phyloP scores from a whole-genome alignment of 2,888 invertebrate genomes.

The Dasysyrphus tricinctus region DNA sequence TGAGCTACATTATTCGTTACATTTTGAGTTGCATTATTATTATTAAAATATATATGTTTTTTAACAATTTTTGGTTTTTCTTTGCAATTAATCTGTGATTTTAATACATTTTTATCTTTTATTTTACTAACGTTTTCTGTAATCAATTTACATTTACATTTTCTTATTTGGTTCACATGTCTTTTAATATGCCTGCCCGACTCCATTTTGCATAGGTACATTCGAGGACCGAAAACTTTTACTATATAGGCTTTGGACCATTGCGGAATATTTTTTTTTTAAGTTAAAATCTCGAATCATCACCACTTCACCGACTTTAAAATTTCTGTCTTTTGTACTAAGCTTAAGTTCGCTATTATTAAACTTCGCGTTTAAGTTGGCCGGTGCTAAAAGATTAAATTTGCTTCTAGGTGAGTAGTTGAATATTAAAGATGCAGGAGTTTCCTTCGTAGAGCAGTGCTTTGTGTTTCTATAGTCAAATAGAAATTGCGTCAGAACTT shows the following conservation, averaged over 20 bases:
- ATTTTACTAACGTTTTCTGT: not conserved
- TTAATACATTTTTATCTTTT: not conserved
- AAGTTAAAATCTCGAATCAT: slow-evolving; percentile 30
- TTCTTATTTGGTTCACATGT: slow-evolving; percentile 29
- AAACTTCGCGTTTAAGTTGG: not conserved
- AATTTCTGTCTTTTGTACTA: not conserved
- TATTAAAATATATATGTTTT: not conserved
- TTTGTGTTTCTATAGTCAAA: slow-evolving; percentile 20
- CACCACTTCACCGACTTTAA: slow-evolving; percentile 25
- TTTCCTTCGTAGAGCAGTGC: slow-evolving; percentile 21
- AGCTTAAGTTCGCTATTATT: not conserved
- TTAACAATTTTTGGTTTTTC: not conserved
- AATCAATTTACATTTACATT: not conserved
- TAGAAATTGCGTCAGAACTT: slow-evolving; percentile 11
- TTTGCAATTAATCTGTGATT: not conserved
- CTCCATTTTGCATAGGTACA: slow-evolving; percentile 47
- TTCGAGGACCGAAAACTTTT: not conserved
- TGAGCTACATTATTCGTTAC: not conserved
- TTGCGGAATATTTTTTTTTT: slow-evolving; percentile 12
- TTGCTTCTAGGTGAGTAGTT: not conserved
- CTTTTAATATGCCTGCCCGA: slow-evolving; percentile 31
- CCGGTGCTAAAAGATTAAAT: slow-evolving; percentile 22
- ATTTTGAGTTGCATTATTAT: not conserved
- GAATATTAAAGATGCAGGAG: slow-evolving; percentile 19
- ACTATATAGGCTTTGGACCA: slow-evolving; percentile 1